These are phyloP conservation scores for Augochlora pura DNA, from an alignment of 1,140 invertebrate species.

Conservation along the genomic window DNA sequence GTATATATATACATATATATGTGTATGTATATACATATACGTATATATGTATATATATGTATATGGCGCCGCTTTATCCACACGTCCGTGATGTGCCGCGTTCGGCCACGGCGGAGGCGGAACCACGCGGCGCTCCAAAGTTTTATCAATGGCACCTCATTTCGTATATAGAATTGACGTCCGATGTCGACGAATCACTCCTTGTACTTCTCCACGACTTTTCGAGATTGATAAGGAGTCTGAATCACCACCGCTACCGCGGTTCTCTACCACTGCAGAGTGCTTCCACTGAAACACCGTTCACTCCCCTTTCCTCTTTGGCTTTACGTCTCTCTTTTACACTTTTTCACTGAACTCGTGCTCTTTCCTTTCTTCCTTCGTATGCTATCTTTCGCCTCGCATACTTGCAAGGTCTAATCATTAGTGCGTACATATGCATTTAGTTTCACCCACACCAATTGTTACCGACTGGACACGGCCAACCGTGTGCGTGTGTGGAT, in stretches of 20 bases:
- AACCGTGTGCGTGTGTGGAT: neutral
- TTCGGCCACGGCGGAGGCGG: constrained; percentile 48
- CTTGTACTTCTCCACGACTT: constrained; percentile 24
- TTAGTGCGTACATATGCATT: constrained; percentile 10
- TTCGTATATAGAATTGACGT: constrained; percentile 22
- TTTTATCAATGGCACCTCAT: constrained; percentile 47
- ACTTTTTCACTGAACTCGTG: constrained; percentile 6
- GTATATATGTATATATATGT: constrained; percentile 4
- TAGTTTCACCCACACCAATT: neutral
- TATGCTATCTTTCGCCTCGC: constrained; percentile 2
- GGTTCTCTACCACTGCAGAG: constrained; percentile 58
- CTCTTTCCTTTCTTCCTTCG: constrained; percentile 6
- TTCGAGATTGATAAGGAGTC: constrained; percentile 49
- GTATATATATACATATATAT: constrained; percentile 14
- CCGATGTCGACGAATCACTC: constrained; percentile 27
- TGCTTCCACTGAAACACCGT: constrained; percentile 50
- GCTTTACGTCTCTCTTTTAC: constrained; percentile 9
- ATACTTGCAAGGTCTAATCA: constrained; percentile 27
- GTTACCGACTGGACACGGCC: constrained; percentile 5
- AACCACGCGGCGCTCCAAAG: constrained; percentile 43
- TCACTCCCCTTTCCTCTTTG: constrained; percentile 13
- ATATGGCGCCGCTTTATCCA: constrained; percentile 55
- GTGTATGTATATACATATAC: neutral
- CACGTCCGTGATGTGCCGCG: constrained; percentile 45
- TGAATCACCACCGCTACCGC: constrained; percentile 58